Conservation (phyloP, 2,888 invertebrate genomes). For the Leucophenga montana region DNA sequence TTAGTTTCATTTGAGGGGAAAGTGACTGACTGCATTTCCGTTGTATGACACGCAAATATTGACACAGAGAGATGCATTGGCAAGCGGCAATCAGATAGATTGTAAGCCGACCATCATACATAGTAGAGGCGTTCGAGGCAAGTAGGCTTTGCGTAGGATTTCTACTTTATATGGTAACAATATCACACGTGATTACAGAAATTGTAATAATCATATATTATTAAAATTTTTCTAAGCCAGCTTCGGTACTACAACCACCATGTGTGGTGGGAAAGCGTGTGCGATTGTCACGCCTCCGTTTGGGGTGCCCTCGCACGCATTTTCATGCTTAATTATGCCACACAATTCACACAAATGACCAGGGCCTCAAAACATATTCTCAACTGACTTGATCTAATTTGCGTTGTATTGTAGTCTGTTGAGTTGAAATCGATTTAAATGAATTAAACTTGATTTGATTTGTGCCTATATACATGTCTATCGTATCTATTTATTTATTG, state of each 20-base stretch:
- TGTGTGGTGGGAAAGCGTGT: too few relatives aligned
- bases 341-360: too few relatives aligned
- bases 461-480: neutral
- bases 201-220: constrained; percentile 2
- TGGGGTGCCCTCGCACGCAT: constrained; percentile 4
- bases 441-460: constrained; percentile 18
- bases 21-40: neutral
- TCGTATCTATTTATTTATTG: neutral
- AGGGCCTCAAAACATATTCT: neutral
- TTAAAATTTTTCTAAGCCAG: neutral
- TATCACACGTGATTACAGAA: constrained; percentile 10
- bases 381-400: constrained; percentile 12
- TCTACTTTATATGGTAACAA: neutral
- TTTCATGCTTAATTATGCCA: constrained; percentile 1
- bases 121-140: neutral
- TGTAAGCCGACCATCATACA: neutral
- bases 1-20: neutral
- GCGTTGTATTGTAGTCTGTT: neutral
- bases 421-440: neutral
- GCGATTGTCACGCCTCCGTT: constrained; percentile 1
- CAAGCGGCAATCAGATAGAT: too few relatives aligned
- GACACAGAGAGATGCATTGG: neutral
- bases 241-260: too few relatives aligned
- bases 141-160: neutral
- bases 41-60: constrained; percentile 11